These are phyloP conservation scores for Antechinus flavipes DNA, from an alignment of 2,113 vertebrate genomes.

Conservation along the genomic window DNA sequence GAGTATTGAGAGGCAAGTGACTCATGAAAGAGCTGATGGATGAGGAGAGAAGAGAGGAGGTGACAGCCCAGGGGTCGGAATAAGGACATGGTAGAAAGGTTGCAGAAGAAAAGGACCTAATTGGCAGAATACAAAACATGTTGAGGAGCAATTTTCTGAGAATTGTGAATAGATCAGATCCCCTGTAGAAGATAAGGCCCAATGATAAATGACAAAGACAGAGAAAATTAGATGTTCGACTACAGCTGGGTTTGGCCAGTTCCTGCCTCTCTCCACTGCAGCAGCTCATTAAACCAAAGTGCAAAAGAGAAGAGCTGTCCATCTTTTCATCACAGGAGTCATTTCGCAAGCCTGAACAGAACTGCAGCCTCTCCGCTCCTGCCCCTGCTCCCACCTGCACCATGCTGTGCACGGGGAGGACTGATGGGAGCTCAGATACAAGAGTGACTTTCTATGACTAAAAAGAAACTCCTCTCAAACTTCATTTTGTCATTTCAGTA, in stretches of 20 bases:
- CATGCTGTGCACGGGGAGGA: neutral
- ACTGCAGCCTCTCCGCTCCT: conserved; percentile 11
- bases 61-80: neutral
- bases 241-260: conserved; percentile 49
- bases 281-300: conserved; percentile 61
- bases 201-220: conserved; percentile 26
- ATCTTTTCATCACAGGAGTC: conserved; percentile 44
- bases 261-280: conserved; percentile 21
- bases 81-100: conserved; percentile 10
- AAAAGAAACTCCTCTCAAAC: neutral
- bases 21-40: neutral
- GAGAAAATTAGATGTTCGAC: conserved; percentile 49
- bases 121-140: conserved; percentile 45
- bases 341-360: conserved; percentile 51
- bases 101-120: conserved; percentile 51
- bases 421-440: neutral
- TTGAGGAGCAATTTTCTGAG: conserved; percentile 51
- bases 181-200: conserved; percentile 45
- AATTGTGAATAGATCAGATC: conserved; percentile 37
- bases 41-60: neutral
- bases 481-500: neutral
- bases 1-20: neutral
- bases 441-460: neutral
- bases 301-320: neutral
- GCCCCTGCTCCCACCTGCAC: no score